Base-by-base conservation (phyloP, 2,797 vertebrate species). In the Podarcis siculus region DNA sequence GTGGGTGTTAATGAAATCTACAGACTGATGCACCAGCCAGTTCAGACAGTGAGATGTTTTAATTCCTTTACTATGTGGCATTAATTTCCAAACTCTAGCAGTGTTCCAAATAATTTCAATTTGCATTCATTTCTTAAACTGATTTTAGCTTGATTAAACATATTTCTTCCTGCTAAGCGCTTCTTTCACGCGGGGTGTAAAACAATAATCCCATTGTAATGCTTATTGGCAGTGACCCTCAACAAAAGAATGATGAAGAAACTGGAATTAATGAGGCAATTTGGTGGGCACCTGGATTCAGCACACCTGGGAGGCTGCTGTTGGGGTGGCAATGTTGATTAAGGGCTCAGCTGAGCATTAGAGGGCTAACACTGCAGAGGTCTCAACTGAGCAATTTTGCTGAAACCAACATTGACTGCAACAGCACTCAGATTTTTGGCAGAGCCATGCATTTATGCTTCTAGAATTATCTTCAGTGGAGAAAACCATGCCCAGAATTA, bases 71-170 rank as follows among this genome's bases (percentile, higher is more conserved):
- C 66, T 61, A 8, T 15, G 71, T 49, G 9, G 58, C 32, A 66
- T 61, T 82, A 2, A 76, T 91, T 86, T 87, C 83, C 82, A 90
- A 61, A 61, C 61, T 82, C 49, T 25, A 61, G 37, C 90, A 83
- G 5, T 2, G 0, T 83, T 88, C 79, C 76, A 91, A 93, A 90
- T 89, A 0, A 83, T 87, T 94, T 90, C 77, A 89, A 89, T 87
- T 88, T 91, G 58, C 72, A 87, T 8, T 89, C 0, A 0, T 90
- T 88, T 27, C 84, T 91, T 92, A 94, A 92, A 92, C 3, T 87
- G 86, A 89, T 92, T 94, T 94, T 84, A 90, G 82, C 13, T 32
- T 91, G 81, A 94, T 94, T 94, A 94, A 92, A 83, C 90, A 91
- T 83, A 88, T 94, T 93, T 93, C 85, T 92, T 90, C 79, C 86